Conservation (phyloP, 2,113 vertebrate genomes). For the Carettochelys insculpta region DNA sequence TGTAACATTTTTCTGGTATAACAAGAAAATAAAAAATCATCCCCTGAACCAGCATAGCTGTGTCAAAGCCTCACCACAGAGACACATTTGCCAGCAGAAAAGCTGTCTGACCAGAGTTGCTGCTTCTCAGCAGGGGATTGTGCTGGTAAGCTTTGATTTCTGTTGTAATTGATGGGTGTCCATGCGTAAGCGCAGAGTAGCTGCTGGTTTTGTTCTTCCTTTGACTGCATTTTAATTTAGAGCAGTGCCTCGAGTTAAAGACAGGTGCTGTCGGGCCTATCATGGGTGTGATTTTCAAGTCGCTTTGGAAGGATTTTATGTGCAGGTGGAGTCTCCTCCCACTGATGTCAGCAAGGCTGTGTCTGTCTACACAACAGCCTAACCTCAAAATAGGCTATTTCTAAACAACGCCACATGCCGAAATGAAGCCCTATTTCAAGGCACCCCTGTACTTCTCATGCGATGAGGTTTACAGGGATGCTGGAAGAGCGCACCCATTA, state of each 20-base stretch:
- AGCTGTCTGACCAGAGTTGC: background rate
- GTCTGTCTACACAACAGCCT: no score
- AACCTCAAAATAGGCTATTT: no score
- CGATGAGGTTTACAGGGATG: no score
- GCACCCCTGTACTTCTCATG: no score
- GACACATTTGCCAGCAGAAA: background rate
- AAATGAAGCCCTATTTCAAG: no score
- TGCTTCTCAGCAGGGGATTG: background rate
- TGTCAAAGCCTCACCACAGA: background rate
- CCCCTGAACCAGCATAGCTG: background rate
- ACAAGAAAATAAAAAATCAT: background rate
- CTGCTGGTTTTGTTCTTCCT: background rate
- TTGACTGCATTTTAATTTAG: background rate
- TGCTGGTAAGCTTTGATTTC: no score
- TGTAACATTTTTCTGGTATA: background rate
- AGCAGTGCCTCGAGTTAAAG: background rate
- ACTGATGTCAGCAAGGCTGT: background rate
- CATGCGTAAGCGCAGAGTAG: background rate
- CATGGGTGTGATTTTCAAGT: background rate
- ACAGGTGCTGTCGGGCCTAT: background rate
- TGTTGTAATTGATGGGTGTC: background rate
- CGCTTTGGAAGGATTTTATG: background rate
- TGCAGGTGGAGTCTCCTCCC: background rate
- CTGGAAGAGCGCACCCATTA: no score
- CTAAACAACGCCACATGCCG: no score